Percentiles rank a stretch among this genome's conserved stretches.
Conservation (phyloP, 2,888 invertebrate species). For the Eledona agricola region DNA sequence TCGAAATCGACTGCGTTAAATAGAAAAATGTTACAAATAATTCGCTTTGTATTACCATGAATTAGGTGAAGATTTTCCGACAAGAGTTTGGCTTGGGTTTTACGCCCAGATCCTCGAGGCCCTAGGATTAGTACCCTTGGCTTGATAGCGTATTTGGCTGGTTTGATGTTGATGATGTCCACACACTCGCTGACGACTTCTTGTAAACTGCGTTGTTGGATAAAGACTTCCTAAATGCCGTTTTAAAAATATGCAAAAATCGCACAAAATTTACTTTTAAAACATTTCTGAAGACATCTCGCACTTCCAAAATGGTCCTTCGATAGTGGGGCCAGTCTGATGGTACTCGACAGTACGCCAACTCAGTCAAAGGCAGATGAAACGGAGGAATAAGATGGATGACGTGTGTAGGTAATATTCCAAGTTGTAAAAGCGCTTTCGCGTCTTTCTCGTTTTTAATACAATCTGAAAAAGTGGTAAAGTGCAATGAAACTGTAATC, state of each 20-base stretch:
- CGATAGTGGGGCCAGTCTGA: conserved; percentile 56
- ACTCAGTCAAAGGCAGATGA: conserved; percentile 53
- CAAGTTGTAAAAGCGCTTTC: conserved; percentile 59
- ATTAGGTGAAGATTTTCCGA: conserved; percentile 67
- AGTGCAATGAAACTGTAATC: background rate
- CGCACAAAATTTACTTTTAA: conserved; percentile 33
- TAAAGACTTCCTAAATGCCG: conserved; percentile 58
- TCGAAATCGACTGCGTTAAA: conserved; percentile 69
- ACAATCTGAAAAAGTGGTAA: conserved; percentile 54
- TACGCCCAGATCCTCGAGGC: conserved; percentile 68
- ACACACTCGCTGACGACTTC: conserved; percentile 60
- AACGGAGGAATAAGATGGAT: conserved; percentile 62
- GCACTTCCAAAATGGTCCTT: conserved; percentile 55
- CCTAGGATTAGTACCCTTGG: conserved; percentile 71
- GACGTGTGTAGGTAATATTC: conserved; percentile 66
- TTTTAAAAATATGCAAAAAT: conserved; percentile 5
- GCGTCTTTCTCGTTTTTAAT: conserved; percentile 64
- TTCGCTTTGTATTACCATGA: conserved; percentile 62
- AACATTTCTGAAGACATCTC: conserved; percentile 57
- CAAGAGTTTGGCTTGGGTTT: conserved; percentile 65
- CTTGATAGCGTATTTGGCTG: conserved; percentile 63
- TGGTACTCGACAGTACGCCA: conserved; percentile 57
- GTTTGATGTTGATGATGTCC: conserved; percentile 55
- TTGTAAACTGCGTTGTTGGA: conserved; percentile 53
- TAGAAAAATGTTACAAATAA: conserved; percentile 10